Percentiles rank a stretch among this genome's conserved stretches.
phyloP scores from a whole-genome alignment of 2,113 vertebrate genomes.

The Athene noctua region DNA sequence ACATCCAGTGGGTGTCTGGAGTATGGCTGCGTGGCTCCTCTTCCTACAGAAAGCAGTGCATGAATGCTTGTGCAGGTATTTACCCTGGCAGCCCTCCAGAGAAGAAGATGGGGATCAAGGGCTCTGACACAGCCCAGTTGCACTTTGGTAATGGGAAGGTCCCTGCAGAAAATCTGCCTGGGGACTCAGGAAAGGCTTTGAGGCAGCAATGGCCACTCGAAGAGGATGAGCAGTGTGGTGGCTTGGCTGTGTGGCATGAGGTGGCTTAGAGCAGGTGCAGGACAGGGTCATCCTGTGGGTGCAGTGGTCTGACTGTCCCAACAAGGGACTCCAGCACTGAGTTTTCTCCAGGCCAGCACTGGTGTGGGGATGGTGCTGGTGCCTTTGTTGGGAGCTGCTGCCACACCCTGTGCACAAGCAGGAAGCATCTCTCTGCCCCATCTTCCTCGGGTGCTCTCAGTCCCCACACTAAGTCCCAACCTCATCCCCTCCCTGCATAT shows the following conservation, averaged over 20 bases:
- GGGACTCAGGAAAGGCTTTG: background rate
- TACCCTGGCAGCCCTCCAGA: background rate
- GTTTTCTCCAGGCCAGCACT: background rate
- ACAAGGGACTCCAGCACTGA: background rate
- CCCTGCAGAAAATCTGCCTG: background rate
- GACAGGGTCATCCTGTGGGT: background rate
- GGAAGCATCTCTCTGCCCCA: background rate
- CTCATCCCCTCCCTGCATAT: background rate
- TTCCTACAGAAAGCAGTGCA: background rate
- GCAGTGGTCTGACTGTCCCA: background rate
- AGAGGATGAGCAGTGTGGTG: background rate
- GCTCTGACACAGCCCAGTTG: background rate
- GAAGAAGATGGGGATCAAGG: background rate
- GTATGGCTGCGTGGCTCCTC: background rate
- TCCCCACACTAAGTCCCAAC: background rate
- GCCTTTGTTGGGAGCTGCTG: background rate
- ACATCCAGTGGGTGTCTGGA: background rate
- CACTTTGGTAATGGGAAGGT: background rate
- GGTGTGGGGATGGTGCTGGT: background rate
- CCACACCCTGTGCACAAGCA: rapidly evolving
- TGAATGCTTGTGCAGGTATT: background rate
- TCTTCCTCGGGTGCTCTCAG: background rate
- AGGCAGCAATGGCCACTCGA: background rate
- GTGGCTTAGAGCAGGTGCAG: background rate
- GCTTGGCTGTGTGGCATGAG: background rate